A percentile compares a stretch with the other conserved stretches of the same genome.
Evolutionary conservation across 2,888 invertebrate species (phyloP).

Genomic region (Philereme vetulata): DNA sequence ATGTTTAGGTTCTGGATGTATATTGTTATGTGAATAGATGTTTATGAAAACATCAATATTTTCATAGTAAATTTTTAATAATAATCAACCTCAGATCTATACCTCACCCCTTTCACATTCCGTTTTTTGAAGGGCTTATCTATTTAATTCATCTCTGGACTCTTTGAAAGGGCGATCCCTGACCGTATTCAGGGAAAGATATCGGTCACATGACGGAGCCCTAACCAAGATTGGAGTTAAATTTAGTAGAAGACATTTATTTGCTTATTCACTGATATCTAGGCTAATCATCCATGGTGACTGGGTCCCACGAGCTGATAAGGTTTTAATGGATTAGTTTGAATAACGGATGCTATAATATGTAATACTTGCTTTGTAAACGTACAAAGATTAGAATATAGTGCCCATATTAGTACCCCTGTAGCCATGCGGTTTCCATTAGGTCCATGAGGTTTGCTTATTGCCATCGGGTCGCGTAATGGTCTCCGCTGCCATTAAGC

Average conservation of each 20-base stretch:
- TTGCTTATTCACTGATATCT: constrained; percentile 70
- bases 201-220: constrained; percentile 78
- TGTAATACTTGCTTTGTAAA: constrained; percentile 22
- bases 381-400: constrained; percentile 20
- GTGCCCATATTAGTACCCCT: constrained; percentile 41
- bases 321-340: constrained; percentile 51
- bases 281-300: constrained; percentile 69
- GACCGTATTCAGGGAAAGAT: constrained; percentile 76
- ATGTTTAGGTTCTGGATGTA: not conserved
- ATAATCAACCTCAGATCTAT: constrained; percentile 18
- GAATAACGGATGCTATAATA: constrained; percentile 29
- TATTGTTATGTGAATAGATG: constrained; percentile 17
- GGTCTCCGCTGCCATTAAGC: constrained; percentile 71
- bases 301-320: constrained; percentile 58
- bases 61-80: constrained; percentile 11
- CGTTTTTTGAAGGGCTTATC: constrained; percentile 75
- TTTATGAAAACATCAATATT: constrained; percentile 5
- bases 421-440: constrained; percentile 71
- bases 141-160: constrained; percentile 81
- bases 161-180: constrained; percentile 75
- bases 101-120: constrained; percentile 60
- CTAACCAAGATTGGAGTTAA: constrained; percentile 74
- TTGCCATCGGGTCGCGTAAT: constrained; percentile 69
- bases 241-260: constrained; percentile 83
- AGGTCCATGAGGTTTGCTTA: constrained; percentile 66